phyloP scores from a whole-genome alignment of 92 coral and sea anemone species.

The Plumapathes pennacea region DNA sequence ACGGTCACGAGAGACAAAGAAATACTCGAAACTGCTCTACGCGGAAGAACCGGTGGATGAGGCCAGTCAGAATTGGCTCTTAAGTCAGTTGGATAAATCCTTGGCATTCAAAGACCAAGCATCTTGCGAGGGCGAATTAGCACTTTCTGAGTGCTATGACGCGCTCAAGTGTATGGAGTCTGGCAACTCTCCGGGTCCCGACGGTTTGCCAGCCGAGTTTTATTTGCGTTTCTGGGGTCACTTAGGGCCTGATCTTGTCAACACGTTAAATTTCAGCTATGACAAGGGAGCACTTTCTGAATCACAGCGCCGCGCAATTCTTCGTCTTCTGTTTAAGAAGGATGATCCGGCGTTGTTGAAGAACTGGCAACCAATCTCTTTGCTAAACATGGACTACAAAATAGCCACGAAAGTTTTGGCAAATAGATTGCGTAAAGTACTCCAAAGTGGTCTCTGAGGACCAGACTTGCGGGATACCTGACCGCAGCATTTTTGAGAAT shows the following conservation, averaged over 20 bases:
- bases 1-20: no score
- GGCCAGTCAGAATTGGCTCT: no score
- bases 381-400: neutral
- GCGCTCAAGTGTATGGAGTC: constrained; percentile 8
- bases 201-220: constrained; percentile 22
- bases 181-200: constrained; percentile 18
- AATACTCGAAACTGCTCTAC: no score
- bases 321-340: neutral
- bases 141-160: constrained; percentile 5
- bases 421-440: neutral
- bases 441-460: no score
- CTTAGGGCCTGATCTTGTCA: constrained; percentile 1
- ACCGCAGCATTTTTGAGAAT: no score
- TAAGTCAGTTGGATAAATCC: no score
- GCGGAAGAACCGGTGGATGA: no score
- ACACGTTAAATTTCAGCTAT: constrained; percentile 2
- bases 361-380: constrained; percentile 1
- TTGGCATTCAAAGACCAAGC: no score
- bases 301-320: neutral
- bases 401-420: neutral
- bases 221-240: neutral
- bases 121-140: constrained; percentile 7
- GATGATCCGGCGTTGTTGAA: neutral
- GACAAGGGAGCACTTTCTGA: constrained; percentile 7
- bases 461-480: no score